Evolutionary conservation across 2,888 invertebrate species (phyloP).

Genomic region (Tryphoninae sp.): DNA sequence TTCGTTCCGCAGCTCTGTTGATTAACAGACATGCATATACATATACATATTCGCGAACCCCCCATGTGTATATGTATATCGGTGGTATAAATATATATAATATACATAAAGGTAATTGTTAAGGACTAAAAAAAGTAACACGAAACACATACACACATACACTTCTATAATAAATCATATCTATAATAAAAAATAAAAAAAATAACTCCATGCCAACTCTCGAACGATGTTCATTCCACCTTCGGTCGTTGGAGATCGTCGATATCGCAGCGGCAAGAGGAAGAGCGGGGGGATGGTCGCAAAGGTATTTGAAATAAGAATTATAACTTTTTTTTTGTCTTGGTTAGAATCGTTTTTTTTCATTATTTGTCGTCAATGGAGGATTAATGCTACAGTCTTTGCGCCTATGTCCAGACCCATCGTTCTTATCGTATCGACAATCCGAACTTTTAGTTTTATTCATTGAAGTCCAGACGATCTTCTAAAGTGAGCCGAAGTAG

Average conservation of each 20-base stretch:
- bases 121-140: slow-evolving; percentile 64
- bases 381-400: slow-evolving; percentile 30
- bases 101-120: slow-evolving; percentile 69
- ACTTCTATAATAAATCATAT: slow-evolving; percentile 77
- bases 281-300: not conserved
- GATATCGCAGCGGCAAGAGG: not conserved
- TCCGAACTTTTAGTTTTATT: slow-evolving; percentile 28
- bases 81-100: slow-evolving; percentile 74
- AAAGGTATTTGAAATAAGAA: not conserved
- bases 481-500: slow-evolving; percentile 88
- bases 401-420: slow-evolving; percentile 41
- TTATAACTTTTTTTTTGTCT: not conserved
- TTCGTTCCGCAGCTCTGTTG: slow-evolving; percentile 60
- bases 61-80: slow-evolving; percentile 71
- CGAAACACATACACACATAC: slow-evolving; percentile 74
- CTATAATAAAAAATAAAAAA: slow-evolving; percentile 74
- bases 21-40: slow-evolving; percentile 66
- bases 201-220: slow-evolving; percentile 72
- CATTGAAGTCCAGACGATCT: slow-evolving; percentile 82
- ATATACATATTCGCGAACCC: slow-evolving; percentile 64
- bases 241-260: not conserved
- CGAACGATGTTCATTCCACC: slow-evolving; percentile 52
- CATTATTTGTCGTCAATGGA: slow-evolving; percentile 44
- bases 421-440: slow-evolving; percentile 25
- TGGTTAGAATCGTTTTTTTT: not conserved